A percentile compares a stretch with the other conserved stretches of the same genome.
phyloP scores from a whole-genome alignment of 1,140 invertebrate genomes.

The Nylanderia fulva region DNA sequence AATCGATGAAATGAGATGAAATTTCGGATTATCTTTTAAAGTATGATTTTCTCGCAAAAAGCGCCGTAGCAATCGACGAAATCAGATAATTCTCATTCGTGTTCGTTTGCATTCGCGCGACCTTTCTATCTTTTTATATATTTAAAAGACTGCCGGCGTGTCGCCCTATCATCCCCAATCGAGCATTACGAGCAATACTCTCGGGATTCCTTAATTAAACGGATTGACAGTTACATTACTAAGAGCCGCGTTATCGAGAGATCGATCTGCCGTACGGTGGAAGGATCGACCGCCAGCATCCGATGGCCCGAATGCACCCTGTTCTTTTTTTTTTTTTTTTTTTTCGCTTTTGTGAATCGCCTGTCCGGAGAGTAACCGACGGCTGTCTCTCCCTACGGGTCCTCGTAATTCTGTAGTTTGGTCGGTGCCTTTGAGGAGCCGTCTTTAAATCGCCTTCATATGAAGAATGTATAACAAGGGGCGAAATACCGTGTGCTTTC shows the following conservation, averaged over 20 bases:
- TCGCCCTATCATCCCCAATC: conserved; percentile 61
- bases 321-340: conserved; percentile 3
- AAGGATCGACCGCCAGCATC: conserved; percentile 22
- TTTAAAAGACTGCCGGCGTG: conserved; percentile 17
- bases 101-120: not conserved
- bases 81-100: conserved; percentile 37
- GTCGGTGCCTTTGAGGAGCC: conserved; percentile 47
- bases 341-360: conserved; percentile 43
- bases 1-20: not conserved
- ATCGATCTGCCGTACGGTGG: conserved; percentile 29
- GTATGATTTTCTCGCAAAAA: not conserved
- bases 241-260: conserved; percentile 53
- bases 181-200: conserved; percentile 68
- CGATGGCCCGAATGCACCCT: conserved; percentile 11
- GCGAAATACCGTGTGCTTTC: conserved; percentile 26
- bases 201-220: conserved; percentile 83
- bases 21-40: conserved; percentile 1
- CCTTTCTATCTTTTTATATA: conserved; percentile 20
- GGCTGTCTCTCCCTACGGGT: conserved; percentile 52
- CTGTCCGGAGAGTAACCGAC: conserved; percentile 55
- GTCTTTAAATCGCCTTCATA: conserved; percentile 43
- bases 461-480: conserved; percentile 52
- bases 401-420: conserved; percentile 40
- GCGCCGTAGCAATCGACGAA: conserved; percentile 53
- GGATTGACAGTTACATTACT: conserved; percentile 82